Conservation (phyloP, 2,888 invertebrate genomes). For the Eustalomyia histrio region DNA sequence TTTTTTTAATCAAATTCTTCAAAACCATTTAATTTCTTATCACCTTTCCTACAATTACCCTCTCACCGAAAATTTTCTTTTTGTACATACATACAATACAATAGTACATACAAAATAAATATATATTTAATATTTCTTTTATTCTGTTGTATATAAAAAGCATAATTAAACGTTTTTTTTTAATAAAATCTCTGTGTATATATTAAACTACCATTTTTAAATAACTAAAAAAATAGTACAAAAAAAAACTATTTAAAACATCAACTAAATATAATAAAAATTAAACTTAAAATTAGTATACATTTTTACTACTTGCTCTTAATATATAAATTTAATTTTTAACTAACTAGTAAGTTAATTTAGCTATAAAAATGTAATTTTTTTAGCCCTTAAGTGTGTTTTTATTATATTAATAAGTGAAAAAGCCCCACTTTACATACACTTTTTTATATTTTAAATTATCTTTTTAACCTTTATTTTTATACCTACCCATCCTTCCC, state of each 20-base stretch:
- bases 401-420: constrained; percentile 58
- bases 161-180: too few species aligned
- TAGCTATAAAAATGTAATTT: constrained; percentile 12
- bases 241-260: constrained; percentile 17
- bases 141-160: neutral
- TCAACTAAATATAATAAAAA: constrained; percentile 3
- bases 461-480: constrained; percentile 7
- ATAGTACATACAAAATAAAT: neutral
- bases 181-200: neutral
- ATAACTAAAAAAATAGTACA: constrained; percentile 57
- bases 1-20: neutral
- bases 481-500: neutral
- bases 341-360: constrained; percentile 33
- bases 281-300: constrained; percentile 5
- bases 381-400: constrained; percentile 46
- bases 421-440: constrained; percentile 9
- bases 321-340: constrained; percentile 12
- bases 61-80: neutral
- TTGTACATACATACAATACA: neutral
- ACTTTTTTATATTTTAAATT: constrained; percentile 19
- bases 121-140: neutral
- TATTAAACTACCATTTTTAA: constrained; percentile 8
- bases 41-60: neutral
- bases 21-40: neutral
- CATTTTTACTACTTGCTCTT: constrained; percentile 56